Evolutionary conservation across 2,797 vertebrate genomes (phyloP).

Genomic region (Lerista edwardsae): DNA sequence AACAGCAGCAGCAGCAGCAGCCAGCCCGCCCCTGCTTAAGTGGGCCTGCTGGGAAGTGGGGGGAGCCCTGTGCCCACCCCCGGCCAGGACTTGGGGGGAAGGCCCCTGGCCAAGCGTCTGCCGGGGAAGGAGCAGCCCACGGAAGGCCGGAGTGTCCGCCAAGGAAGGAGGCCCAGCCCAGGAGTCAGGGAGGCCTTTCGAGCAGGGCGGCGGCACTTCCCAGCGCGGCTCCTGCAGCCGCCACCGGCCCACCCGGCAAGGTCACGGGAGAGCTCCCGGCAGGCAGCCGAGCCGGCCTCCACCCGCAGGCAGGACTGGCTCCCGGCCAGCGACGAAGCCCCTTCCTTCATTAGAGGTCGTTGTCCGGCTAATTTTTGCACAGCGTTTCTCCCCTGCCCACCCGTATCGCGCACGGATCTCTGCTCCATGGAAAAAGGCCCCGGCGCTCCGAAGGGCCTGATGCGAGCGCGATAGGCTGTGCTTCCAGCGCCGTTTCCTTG

Average conservation of each 20-base stretch:
- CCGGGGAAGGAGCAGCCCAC: too few relatives aligned
- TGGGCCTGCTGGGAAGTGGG: too few relatives aligned
- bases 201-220: accelerated
- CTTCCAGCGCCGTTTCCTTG: not conserved
- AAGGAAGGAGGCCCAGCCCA: not conserved
- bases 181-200: not conserved
- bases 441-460: constrained; percentile 3
- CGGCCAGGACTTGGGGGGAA: too few relatives aligned
- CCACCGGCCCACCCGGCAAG: constrained; percentile 32
- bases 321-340: not conserved
- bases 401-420: accelerated
- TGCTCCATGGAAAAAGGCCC: constrained; percentile 4
- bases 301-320: not conserved
- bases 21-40: too few relatives aligned
- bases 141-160: not conserved
- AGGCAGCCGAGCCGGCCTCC: not conserved
- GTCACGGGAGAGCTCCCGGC: constrained; percentile 19
- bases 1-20: too few relatives aligned
- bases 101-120: too few relatives aligned
- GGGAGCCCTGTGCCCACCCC: too few relatives aligned
- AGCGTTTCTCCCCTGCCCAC: not conserved
- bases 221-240: accelerated
- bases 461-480: constrained; percentile 36
- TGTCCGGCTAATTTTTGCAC: not conserved
- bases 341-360: not conserved